Percentiles rank a stretch among this genome's conserved stretches.
phyloP scores from a whole-genome alignment of 2,113 vertebrate genomes.

The Pteruthius melanotis region DNA sequence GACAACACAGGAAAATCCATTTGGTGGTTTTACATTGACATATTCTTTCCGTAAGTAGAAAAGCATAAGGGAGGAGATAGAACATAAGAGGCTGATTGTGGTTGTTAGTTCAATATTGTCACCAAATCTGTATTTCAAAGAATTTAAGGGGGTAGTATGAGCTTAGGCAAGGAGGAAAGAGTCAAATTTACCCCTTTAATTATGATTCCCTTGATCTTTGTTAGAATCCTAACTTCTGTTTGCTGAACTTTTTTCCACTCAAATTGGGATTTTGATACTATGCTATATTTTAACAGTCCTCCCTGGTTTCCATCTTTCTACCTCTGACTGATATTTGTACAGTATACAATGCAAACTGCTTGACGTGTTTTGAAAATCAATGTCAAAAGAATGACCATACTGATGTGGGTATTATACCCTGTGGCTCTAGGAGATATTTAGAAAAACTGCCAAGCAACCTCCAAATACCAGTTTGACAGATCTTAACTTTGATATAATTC shows the following conservation, averaged over 20 bases:
- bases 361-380: conserved; percentile 4
- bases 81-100: neutral
- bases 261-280: neutral
- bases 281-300: neutral
- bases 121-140: neutral
- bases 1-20: neutral
- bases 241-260: neutral
- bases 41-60: neutral
- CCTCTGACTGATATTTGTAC: neutral
- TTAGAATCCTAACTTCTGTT: neutral
- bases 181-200: neutral
- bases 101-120: neutral
- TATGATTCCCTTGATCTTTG: neutral
- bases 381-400: neutral
- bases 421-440: neutral
- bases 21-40: neutral
- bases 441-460: neutral
- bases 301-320: neutral
- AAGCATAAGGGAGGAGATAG: neutral
- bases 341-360: neutral
- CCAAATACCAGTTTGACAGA: neutral
- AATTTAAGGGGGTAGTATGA: neutral
- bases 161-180: neutral
- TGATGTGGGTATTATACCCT: neutral
- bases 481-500: neutral